These are phyloP conservation scores for Bombus terrestris DNA, from an alignment of 1,140 invertebrate species.

Conservation along the genomic window DNA sequence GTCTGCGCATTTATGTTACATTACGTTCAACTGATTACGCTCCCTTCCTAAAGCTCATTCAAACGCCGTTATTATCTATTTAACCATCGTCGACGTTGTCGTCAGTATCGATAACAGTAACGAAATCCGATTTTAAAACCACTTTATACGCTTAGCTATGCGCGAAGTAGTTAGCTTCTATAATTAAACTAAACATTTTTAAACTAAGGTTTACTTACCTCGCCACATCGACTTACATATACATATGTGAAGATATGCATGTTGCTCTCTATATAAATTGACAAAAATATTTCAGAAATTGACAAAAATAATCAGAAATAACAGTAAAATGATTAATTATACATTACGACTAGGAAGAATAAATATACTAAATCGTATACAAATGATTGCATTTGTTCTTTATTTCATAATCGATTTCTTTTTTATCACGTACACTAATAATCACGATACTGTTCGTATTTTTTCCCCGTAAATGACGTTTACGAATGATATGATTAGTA, in stretches of 20 bases:
- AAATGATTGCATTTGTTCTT: not conserved
- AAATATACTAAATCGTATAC: not conserved
- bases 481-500: not conserved
- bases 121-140: constrained; percentile 10
- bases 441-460: not conserved
- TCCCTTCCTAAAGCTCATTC: constrained; percentile 54
- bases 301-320: not conserved
- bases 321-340: not conserved
- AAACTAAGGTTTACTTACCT: not conserved
- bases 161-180: not conserved
- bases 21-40: constrained; percentile 73
- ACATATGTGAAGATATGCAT: not conserved
- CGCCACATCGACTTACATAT: not conserved
- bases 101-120: constrained; percentile 26
- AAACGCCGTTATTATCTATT: constrained; percentile 59
- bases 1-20: constrained; percentile 74
- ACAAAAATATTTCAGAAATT: not conserved
- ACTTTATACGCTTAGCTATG: not conserved
- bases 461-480: not conserved
- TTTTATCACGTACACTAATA: not conserved
- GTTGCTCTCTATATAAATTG: not conserved
- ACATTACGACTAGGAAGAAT: not conserved
- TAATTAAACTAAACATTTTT: not conserved
- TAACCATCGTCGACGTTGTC: constrained; percentile 8
- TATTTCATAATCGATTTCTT: not conserved